Evolutionary conservation across 1,140 invertebrate genomes (phyloP).

Genomic region (Venturia canescens): DNA sequence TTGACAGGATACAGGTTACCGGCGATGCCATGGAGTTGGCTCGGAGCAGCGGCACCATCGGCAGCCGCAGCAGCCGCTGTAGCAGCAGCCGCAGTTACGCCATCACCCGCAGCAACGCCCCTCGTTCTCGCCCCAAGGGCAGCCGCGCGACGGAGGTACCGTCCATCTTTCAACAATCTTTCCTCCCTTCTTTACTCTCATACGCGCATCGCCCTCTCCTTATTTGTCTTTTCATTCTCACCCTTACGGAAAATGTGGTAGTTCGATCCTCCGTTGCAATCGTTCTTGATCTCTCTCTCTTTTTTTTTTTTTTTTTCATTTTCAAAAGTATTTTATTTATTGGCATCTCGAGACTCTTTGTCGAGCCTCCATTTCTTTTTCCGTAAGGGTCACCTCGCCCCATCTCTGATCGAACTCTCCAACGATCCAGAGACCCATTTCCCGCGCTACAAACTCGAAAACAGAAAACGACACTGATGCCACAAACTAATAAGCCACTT

Average conservation of each 20-base stretch:
- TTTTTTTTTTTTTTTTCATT: neutral
- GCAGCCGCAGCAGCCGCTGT: conserved; percentile 75
- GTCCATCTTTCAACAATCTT: conserved; percentile 24
- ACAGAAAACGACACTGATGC: neutral
- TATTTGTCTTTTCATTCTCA: neutral
- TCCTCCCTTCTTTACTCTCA: neutral
- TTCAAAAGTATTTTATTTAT: no score
- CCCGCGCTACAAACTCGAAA: neutral
- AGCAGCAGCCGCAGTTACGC: conserved; percentile 74
- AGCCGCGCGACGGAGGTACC: conserved; percentile 72
- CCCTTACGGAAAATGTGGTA: neutral
- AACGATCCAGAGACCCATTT: neutral
- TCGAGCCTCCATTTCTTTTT: no score
- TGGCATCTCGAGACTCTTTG: no score
- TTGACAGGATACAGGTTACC: conserved; percentile 75
- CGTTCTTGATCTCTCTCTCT: neutral
- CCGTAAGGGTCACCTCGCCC: no score
- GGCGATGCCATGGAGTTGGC: conserved; percentile 75
- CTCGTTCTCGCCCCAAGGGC: conserved; percentile 75
- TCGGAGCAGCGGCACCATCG: conserved; percentile 74
- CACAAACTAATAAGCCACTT: neutral
- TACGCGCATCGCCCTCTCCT: neutral
- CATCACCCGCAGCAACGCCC: conserved; percentile 73
- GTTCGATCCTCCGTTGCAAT: no score
- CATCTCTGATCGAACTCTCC: neutral